Percentiles rank a stretch among this genome's conserved stretches.
These are phyloP conservation scores for Amblyteles armatorius DNA, from an alignment of 2,888 invertebrate species.

Conservation along the genomic window DNA sequence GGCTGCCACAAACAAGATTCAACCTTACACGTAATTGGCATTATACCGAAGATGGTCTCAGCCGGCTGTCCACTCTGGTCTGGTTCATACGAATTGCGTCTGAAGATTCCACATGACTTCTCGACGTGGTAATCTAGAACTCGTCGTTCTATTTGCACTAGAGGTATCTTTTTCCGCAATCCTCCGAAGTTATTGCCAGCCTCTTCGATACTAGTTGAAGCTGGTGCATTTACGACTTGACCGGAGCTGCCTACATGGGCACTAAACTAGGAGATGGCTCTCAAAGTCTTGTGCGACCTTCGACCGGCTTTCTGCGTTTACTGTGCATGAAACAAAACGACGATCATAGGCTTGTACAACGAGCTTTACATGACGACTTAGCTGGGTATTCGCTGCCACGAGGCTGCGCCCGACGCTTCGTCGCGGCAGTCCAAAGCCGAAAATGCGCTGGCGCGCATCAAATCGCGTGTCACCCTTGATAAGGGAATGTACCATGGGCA, in stretches of 20 bases:
- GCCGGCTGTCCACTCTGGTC: not conserved
- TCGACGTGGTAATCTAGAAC: not conserved
- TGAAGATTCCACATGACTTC: not conserved
- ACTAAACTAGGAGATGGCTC: not conserved
- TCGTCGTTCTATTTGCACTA: not conserved
- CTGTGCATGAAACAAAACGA: not conserved
- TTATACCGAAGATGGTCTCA: not conserved
- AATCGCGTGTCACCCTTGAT: constrained; percentile 43
- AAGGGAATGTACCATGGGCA: constrained; percentile 14
- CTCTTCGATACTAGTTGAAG: not conserved
- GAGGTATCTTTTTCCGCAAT: not conserved
- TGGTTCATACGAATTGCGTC: not conserved
- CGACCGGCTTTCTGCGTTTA: constrained; percentile 18
- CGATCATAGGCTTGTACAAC: not conserved
- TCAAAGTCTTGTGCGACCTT: constrained; percentile 18
- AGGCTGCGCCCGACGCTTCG: not conserved
- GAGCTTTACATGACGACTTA: constrained; percentile 14
- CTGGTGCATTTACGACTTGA: not conserved
- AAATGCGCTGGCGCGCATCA: constrained; percentile 1
- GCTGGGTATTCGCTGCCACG: not conserved
- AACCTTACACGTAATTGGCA: not conserved
- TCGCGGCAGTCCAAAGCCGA: not conserved
- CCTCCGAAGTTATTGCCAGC: not conserved
- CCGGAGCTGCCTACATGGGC: not conserved
- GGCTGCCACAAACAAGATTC: not conserved